Percentiles rank a stretch among this genome's conserved stretches.
These are phyloP conservation scores for Pseudoatta argentina DNA, from an alignment of 1,140 invertebrate species.

Conservation along the genomic window DNA sequence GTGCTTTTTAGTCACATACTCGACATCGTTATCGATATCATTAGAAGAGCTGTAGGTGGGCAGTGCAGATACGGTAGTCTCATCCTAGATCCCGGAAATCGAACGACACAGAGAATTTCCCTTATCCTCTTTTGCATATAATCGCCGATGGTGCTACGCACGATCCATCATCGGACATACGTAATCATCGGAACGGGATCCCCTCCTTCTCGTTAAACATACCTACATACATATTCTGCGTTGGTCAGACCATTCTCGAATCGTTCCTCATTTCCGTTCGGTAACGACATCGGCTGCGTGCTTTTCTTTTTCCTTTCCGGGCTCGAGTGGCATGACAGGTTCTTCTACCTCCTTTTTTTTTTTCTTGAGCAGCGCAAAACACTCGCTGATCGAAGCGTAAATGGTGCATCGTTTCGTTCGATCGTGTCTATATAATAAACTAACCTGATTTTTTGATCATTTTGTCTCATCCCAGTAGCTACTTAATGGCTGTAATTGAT, in stretches of 20 bases:
- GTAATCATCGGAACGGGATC: constrained; percentile 65
- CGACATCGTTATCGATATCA: constrained; percentile 76
- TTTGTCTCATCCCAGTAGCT: background rate
- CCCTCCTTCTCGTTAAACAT: constrained; percentile 21
- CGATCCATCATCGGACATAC: constrained; percentile 70
- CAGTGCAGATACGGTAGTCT: constrained; percentile 3
- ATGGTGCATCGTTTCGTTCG: constrained; percentile 13
- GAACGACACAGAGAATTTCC: constrained; percentile 61
- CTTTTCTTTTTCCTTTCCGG: constrained; percentile 40
- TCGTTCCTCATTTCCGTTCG: constrained; percentile 73
- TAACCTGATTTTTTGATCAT: background rate
- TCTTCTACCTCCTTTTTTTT: constrained; percentile 25
- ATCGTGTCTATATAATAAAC: constrained; percentile 22
- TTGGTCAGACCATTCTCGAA: constrained; percentile 52
- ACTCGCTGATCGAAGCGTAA: constrained; percentile 22
- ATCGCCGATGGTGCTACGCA: constrained; percentile 38
- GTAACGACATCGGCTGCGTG: constrained; percentile 62
- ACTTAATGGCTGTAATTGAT: background rate
- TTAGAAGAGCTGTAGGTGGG: constrained; percentile 69
- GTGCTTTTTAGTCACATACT: constrained; percentile 72
- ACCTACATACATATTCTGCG: background rate
- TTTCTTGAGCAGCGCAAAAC: background rate
- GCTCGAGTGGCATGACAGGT: constrained; percentile 7
- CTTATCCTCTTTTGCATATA: constrained; percentile 57
- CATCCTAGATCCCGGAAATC: constrained; percentile 66